phyloP scores from a whole-genome alignment of 2,888 invertebrate species.

The Coelinius sp. region DNA sequence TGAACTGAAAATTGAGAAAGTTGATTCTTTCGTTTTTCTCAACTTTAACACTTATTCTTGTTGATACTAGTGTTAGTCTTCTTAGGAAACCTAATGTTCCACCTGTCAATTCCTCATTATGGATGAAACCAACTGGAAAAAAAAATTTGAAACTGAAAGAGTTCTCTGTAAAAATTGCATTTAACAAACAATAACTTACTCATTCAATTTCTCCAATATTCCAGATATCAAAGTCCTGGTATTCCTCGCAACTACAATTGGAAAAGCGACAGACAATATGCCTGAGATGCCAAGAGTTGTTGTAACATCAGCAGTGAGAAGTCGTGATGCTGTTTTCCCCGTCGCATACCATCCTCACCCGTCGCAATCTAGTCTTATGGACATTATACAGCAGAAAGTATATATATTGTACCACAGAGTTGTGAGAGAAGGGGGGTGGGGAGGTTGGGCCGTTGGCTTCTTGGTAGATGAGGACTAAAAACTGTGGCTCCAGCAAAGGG shows the following conservation, averaged over 20 bases:
- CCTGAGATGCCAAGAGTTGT: slow-evolving; percentile 17
- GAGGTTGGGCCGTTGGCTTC: slow-evolving; percentile 56
- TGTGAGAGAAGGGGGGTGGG: background rate
- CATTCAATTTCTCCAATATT: slow-evolving; percentile 13
- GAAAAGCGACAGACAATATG: slow-evolving; percentile 41
- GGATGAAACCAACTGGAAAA: no score
- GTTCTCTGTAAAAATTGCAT: no score
- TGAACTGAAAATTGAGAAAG: no score
- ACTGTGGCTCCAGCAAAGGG: slow-evolving; percentile 62
- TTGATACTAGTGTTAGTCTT: no score
- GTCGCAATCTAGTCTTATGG: slow-evolving; percentile 39
- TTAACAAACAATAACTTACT: no score
- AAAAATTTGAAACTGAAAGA: no score
- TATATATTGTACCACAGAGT: slow-evolving; percentile 12
- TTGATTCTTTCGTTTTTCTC: no score
- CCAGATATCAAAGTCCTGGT: slow-evolving; percentile 20
- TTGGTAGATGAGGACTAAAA: slow-evolving; percentile 66
- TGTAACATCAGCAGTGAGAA: slow-evolving; percentile 4
- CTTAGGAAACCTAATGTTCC: no score
- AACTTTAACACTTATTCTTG: no score
- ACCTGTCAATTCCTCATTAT: no score
- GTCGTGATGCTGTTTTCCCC: slow-evolving; percentile 34
- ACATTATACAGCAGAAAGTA: slow-evolving; percentile 20
- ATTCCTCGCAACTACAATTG: background rate
- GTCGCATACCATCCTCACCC: slow-evolving; percentile 57